phyloP scores from a whole-genome alignment of 2,113 vertebrate species.

The Eulemur rufifrons region DNA sequence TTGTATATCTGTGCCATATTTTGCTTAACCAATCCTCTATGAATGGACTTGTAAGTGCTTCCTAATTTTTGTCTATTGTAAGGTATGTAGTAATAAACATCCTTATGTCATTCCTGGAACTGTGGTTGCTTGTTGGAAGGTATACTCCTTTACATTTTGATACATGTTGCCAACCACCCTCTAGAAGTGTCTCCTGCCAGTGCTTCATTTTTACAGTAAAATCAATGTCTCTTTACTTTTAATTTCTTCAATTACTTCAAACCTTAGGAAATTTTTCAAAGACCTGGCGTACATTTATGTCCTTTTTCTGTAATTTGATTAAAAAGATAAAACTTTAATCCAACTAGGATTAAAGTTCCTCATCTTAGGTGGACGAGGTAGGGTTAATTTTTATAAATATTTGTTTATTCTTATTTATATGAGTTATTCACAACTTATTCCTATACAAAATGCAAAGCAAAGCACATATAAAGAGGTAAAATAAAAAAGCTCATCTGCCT shows the following conservation, averaged over 20 bases:
- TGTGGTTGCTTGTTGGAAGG: background rate
- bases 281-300: background rate
- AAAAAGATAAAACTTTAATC: constrained; percentile 30
- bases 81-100: background rate
- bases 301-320: constrained; percentile 11
- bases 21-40: background rate
- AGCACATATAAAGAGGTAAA: background rate
- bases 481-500: background rate
- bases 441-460: background rate
- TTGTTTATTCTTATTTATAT: background rate
- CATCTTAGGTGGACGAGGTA: background rate
- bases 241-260: background rate
- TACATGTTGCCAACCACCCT: background rate
- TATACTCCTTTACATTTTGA: background rate
- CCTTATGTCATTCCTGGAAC: background rate
- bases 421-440: background rate
- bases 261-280: background rate
- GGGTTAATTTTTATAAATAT: background rate
- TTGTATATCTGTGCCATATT: background rate
- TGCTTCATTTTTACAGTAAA: background rate
- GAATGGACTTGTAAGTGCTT: background rate
- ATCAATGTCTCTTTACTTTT: background rate
- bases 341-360: background rate
- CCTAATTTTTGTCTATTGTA: background rate
- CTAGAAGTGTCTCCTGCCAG: background rate